Percentiles rank a stretch among this genome's conserved stretches.
phyloP scores from a whole-genome alignment of 2,888 invertebrate genomes.

The Plebejus anna region DNA sequence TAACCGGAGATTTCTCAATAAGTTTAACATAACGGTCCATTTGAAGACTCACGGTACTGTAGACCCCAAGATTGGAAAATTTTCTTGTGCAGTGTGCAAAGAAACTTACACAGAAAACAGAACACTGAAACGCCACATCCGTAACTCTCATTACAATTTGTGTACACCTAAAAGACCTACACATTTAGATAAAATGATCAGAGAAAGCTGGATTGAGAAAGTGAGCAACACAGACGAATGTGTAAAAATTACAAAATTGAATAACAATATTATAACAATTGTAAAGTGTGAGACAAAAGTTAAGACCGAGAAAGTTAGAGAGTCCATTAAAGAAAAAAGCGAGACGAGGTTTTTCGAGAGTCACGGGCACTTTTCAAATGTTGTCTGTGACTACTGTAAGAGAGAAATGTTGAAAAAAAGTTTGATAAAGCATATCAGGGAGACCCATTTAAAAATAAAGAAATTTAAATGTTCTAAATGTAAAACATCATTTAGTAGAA shows the following conservation, averaged over 20 bases:
- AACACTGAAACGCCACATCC: not conserved
- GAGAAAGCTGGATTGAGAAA: not conserved
- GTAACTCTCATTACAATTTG: not conserved
- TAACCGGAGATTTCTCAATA: not conserved
- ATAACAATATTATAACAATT: not conserved
- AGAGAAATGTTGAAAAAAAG: slow-evolving; percentile 69
- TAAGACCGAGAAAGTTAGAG: not conserved
- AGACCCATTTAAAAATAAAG: slow-evolving; percentile 54
- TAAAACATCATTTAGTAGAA: slow-evolving; percentile 47
- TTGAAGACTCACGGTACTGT: not conserved
- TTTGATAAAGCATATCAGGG: slow-evolving; percentile 55
- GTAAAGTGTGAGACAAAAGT: not conserved
- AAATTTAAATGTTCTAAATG: slow-evolving; percentile 53
- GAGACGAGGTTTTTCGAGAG: not conserved
- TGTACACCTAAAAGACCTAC: not conserved
- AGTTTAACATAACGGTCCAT: not conserved
- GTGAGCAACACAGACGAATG: not conserved
- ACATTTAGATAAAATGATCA: not conserved
- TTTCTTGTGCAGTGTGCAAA: not conserved
- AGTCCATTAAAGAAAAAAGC: not conserved
- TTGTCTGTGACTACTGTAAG: slow-evolving; percentile 61
- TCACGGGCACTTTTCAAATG: slow-evolving; percentile 47
- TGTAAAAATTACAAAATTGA: not conserved
- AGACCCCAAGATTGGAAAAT: not conserved
- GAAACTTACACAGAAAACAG: not conserved